Base-by-base conservation (phyloP, 2,113 vertebrate genomes). In the Paracanthobrama guichenoti region DNA sequence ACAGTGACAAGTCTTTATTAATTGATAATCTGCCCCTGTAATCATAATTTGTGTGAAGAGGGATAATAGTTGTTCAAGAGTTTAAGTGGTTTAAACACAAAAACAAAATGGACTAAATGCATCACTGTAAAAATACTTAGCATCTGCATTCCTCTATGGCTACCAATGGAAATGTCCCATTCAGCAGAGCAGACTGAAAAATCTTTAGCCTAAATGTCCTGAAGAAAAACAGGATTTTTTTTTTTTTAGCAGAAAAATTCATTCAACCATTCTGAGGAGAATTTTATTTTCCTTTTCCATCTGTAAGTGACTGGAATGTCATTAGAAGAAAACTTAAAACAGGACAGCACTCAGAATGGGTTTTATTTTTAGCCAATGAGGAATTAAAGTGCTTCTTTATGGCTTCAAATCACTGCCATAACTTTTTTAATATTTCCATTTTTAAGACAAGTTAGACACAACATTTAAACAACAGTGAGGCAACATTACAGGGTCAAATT, bases 401-500 rank as follows among this genome's bases (percentile, higher is more conserved):
- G 73, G 26, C 28, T 22, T 50, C 48, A 76, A 55, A 31, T 55
- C 16, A 55, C 18, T 31, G 16, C 28, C 73, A n/a, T 77, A 20
- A 39, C 31, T 76, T 75, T 50, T 53, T 35, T 22, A 8, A 28
- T 53, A 53, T 20, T 31, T 42, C 53, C 75, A 42, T 24, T 78
- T 55, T 89, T 60, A 55, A 57, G 44, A 42, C 16, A 60, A 50
- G 22, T 9, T 44, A n/a, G 6, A 22, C 20, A 8, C 20, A 81
- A 81, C 24, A 16, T 55, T 81, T 48, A 6, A 9, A 71, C 14
- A 60, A 59, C 28, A 24, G 20, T 59, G 69, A 62, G 44, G 60
- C 20, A 80, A 88, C 62, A 39, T 67, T 88, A 39, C 6, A 50
- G 73, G 83, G 84, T 92, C 88, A 91, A 86, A 83, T 66, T 94